Conservation (phyloP, 2,888 invertebrate species). For the Carpatolechia fugitivella region DNA sequence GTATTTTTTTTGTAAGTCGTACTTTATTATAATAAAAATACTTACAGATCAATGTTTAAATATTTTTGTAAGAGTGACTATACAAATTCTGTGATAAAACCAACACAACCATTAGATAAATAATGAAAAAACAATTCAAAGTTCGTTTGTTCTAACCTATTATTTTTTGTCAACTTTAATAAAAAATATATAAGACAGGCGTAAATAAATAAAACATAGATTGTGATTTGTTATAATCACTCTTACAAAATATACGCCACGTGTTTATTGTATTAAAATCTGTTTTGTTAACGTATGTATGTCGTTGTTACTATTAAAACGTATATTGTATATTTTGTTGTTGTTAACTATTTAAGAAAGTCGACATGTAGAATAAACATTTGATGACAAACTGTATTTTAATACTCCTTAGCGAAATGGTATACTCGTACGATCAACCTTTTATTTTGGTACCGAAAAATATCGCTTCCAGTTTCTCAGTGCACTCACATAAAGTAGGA, state of each 20-base stretch:
- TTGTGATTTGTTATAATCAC: background rate
- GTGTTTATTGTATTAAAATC: slow-evolving; percentile 45
- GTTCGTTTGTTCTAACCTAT: background rate
- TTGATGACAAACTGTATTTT: slow-evolving; percentile 39
- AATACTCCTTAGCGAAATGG: background rate
- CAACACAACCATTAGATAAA: background rate
- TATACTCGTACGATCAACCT: background rate
- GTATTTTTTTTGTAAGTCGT: no score
- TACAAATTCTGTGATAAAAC: background rate
- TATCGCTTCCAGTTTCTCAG: no score
- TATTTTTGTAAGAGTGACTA: slow-evolving; percentile 3
- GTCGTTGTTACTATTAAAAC: slow-evolving; percentile 69
- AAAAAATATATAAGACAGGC: no score
- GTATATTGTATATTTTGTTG: slow-evolving; percentile 73
- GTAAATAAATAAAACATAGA: background rate
- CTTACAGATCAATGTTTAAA: background rate
- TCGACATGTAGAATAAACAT: slow-evolving; percentile 69
- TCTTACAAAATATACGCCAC: slow-evolving; percentile 43
- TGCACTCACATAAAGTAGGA: no score
- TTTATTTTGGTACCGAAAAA: background rate
- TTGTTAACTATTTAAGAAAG: slow-evolving; percentile 74
- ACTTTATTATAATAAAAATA: background rate
- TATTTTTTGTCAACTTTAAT: no score
- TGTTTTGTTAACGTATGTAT: slow-evolving; percentile 34
- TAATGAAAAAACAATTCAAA: background rate